Base-by-base conservation (phyloP, 2,113 vertebrate species). In the Clarias gariepinus region DNA sequence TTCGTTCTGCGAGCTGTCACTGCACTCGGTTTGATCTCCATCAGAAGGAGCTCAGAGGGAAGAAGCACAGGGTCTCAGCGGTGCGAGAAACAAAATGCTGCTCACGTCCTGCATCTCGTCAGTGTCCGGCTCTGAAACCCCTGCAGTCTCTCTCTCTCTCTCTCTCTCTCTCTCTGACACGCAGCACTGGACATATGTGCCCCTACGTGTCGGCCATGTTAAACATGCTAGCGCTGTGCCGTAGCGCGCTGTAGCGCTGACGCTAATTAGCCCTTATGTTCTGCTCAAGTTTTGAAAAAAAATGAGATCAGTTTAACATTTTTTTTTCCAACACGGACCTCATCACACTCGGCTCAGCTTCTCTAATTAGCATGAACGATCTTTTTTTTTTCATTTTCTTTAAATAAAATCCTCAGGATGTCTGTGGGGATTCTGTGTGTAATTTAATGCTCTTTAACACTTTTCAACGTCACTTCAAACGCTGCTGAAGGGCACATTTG, bases 301-400 rank as follows among this genome's bases (percentile, higher is more conserved):
- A 11, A 73, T 3, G 58, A 60, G 61, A 28, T 53, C 23, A 11
- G 36, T 55, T 53, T 68, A 4, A 61, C 3, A 12, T 19, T 4
- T 30, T 4, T 41, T 11, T 78, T 28, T 47, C 16, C 63, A 83
- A 4, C 81, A 55, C 9, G 87, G 82, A 82, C 83, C 95, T 94
- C 93, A 92, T 93, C 93, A 93, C 91, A 47, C 74, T 83, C 76
- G 28, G 4, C 81, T 86, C 83, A 30, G 91, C 94, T 91, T 91
- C 93, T 95, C 85, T 87, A 80, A 60, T 60, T 57, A 79, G 19
- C 55, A 36, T 13, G 18, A 80, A 21, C 28, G 0, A 25, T 55
- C 25, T 58, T 21, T 58, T 21, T 58, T 30, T 30, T 10, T 58
- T 47, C 47, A 2, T 8, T 28, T 16, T 1, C 18, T 12, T 30